Evolutionary conservation across 2,888 invertebrate genomes (phyloP), one percentile per base, ranked within the genome.

Genomic region (Synanthedon formicaeformis): DNA sequence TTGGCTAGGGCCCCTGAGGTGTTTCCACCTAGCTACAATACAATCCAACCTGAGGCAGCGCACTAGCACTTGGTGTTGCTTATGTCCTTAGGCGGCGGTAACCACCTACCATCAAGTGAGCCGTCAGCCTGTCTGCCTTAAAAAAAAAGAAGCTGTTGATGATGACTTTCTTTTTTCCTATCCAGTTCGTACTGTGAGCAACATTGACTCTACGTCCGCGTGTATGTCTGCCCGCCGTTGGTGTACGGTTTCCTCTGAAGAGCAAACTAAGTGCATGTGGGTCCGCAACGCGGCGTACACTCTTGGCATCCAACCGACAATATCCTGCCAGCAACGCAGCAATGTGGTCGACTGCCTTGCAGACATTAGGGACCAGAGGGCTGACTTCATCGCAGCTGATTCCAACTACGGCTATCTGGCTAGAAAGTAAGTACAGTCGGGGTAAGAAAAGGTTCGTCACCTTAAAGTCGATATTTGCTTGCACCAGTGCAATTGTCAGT

Each of bases 391-490:
- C 11, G 87, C 89, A 0, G 81, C 90, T 3, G 90, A 91, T 14
- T 89, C 92, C 0, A 90, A 92, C 64, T 91, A 90, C 55, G 92
- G 92, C 54, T 90, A 88, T 58, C 62, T 91, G 18, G 91, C 91
- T 0, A 86, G 91, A 69, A 81, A 84, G 92, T 92, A 66, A 87
- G 89, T 85, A n/a, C n/a, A n/a, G n/a, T n/a, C n/a, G n/a, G n/a
- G n/a, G n/a, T n/a, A n/a, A n/a, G n/a, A n/a, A n/a, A n/a, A n/a
- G n/a, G n/a, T n/a, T n/a, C n/a, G n/a, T n/a, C n/a, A n/a, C n/a
- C n/a, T n/a, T n/a, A n/a, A n/a, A n/a, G n/a, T n/a, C n/a, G n/a
- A n/a, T n/a, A n/a, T n/a, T n/a, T n/a, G n/a, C n/a, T n/a, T n/a
- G n/a, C n/a, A n/a, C n/a, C n/a, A n/a, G n/a, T n/a, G n/a, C n/a